These are phyloP conservation scores for Drosophila guanche DNA, from an alignment of 1,140 invertebrate species.

Conservation along the genomic window DNA sequence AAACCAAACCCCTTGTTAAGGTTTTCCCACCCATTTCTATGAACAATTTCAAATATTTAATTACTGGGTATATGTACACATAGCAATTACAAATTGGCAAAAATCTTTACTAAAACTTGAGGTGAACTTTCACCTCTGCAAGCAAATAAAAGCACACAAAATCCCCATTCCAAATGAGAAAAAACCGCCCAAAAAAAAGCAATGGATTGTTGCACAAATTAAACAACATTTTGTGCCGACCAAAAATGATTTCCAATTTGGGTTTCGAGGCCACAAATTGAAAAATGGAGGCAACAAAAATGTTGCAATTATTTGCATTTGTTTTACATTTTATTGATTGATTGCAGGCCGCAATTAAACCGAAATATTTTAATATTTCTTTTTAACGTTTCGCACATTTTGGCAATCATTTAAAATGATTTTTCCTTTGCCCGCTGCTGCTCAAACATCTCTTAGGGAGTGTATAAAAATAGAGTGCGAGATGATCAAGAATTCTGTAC, in stretches of 20 bases:
- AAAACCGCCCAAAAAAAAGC: not conserved
- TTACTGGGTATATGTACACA: conserved; percentile 2
- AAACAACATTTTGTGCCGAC: conserved; percentile 7
- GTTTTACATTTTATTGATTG: not conserved
- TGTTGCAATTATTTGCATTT: conserved; percentile 11
- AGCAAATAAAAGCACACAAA: no score
- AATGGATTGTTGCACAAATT: not conserved
- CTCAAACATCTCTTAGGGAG: conserved; percentile 10
- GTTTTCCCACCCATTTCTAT: not conserved
- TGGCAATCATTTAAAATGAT: not conserved
- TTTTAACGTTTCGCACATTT: not conserved
- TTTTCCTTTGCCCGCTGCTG: not conserved
- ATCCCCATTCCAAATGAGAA: not conserved
- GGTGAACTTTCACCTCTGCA: no score
- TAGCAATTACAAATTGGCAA: conserved; percentile 1
- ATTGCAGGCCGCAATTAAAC: conserved; percentile 1
- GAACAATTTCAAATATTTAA: conserved; percentile 8
- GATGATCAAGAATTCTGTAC: conserved; percentile 39
- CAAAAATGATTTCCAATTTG: conserved; percentile 8
- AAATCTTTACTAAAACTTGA: not conserved
- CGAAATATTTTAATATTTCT: not conserved
- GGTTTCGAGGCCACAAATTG: conserved; percentile 22
- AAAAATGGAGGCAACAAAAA: not conserved
- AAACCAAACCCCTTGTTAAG: conserved; percentile 1
- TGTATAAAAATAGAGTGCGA: conserved; percentile 25